Conservation (phyloP, 2,113 vertebrate species). For the Alaudala cheleensis region DNA sequence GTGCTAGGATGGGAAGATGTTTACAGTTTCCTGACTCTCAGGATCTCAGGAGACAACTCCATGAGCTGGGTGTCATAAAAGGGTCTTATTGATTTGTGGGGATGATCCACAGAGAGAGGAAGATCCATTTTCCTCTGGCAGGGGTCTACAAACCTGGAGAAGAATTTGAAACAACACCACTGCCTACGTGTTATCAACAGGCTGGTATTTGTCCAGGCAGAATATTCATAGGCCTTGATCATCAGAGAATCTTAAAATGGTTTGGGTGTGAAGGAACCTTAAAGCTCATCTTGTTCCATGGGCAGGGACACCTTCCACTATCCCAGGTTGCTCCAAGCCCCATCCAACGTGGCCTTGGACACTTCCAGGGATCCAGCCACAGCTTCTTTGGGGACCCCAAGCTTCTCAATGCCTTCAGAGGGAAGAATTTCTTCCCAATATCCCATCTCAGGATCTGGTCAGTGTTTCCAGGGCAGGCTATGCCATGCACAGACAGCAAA, state of each 20-base stretch:
- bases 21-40: background rate
- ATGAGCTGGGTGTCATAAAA: background rate
- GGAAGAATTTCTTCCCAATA: background rate
- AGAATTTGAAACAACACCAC: background rate
- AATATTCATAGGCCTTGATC: background rate
- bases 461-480: background rate
- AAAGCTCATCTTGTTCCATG: background rate
- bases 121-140: background rate
- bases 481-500: background rate
- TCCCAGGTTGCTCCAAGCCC: background rate
- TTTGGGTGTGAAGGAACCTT: background rate
- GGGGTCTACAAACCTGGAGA: background rate
- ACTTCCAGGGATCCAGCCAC: background rate
- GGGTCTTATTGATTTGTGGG: background rate
- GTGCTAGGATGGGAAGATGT: background rate
- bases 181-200: background rate
- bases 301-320: no score
- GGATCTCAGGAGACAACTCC: background rate
- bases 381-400: background rate
- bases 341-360: fast-evolving
- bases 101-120: background rate
- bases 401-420: background rate
- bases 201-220: background rate
- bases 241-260: no score
- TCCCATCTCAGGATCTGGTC: background rate